A percentile compares a stretch with the other conserved stretches of the same genome.
Evolutionary conservation across 1,140 invertebrate genomes (phyloP).

Genomic region (Drosophila sp.): DNA sequence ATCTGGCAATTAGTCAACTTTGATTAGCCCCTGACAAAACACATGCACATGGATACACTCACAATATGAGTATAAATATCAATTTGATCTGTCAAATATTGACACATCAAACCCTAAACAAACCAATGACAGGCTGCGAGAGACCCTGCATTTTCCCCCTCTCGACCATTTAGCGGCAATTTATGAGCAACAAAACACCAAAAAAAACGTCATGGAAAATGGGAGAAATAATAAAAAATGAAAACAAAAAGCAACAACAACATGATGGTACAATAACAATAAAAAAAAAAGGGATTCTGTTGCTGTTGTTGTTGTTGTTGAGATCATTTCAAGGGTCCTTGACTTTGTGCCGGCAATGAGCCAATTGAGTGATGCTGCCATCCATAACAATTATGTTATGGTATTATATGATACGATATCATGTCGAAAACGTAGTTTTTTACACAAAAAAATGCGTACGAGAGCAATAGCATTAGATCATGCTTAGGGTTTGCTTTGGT

Average conservation of each 20-base stretch:
- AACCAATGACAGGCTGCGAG: conserved; percentile 70
- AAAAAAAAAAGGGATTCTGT: conserved; percentile 62
- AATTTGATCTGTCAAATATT: conserved; percentile 84
- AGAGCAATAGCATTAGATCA: conserved; percentile 45
- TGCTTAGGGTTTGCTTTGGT: conserved; percentile 67
- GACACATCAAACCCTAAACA: conserved; percentile 84
- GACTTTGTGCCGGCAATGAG: conserved; percentile 64
- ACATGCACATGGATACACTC: conserved; percentile 37
- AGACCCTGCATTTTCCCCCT: conserved; percentile 23
- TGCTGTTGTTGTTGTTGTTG: conserved; percentile 34
- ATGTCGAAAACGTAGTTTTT: conserved; percentile 80
- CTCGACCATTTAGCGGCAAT: conserved; percentile 74
- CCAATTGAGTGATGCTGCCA: conserved; percentile 73
- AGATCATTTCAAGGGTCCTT: conserved; percentile 83
- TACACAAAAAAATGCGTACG: conserved; percentile 64
- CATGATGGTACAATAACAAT: conserved; percentile 29
- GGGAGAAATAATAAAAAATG: conserved; percentile 79
- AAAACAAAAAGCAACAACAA: conserved; percentile 47
- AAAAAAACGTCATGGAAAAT: conserved; percentile 68
- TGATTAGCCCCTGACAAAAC: conserved; percentile 52
- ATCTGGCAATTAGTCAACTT: conserved; percentile 72
- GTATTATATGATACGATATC: conserved; percentile 54
- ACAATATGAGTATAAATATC: conserved; percentile 76
- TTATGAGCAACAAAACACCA: conserved; percentile 80
- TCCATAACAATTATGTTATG: conserved; percentile 75